Conservation (phyloP, 2,113 vertebrate genomes). For the Callopanchax toddi region DNA sequence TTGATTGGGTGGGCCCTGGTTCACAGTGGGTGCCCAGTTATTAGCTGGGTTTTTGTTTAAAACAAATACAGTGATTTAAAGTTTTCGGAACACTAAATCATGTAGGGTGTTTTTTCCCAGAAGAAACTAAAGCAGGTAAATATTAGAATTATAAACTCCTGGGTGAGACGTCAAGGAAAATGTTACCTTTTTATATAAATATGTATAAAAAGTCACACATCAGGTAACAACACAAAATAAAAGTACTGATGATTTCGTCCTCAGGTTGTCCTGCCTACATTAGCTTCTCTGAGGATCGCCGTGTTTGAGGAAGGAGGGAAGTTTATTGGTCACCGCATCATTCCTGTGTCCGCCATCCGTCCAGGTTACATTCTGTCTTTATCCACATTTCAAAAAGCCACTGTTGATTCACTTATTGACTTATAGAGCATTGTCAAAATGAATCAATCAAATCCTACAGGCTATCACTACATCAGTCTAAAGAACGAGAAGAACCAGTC, state of each 20-base stretch:
- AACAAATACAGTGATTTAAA: too few species aligned
- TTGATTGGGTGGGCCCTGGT: too few species aligned
- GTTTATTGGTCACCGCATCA: constrained; percentile 94
- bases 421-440: too few species aligned
- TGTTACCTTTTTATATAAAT: too few species aligned
- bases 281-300: constrained; percentile 92
- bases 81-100: too few species aligned
- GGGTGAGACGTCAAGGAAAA: too few species aligned
- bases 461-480: constrained; percentile 93
- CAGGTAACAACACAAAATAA: neutral
- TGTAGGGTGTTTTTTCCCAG: too few species aligned
- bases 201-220: neutral
- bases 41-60: too few species aligned
- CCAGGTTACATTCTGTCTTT: constrained; percentile 82
- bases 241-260: neutral
- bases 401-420: too few species aligned
- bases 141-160: too few species aligned
- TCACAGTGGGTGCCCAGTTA: too few species aligned
- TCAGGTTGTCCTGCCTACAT: constrained; percentile 92
- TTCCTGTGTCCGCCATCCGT: constrained; percentile 94
- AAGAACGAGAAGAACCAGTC: constrained; percentile 96
- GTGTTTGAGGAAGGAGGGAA: constrained; percentile 98
- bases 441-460: constrained; percentile 74
- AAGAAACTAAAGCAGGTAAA: too few species aligned
- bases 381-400: neutral